phyloP scores from a whole-genome alignment of 1,140 invertebrate species.

The Zophobas atratus region DNA sequence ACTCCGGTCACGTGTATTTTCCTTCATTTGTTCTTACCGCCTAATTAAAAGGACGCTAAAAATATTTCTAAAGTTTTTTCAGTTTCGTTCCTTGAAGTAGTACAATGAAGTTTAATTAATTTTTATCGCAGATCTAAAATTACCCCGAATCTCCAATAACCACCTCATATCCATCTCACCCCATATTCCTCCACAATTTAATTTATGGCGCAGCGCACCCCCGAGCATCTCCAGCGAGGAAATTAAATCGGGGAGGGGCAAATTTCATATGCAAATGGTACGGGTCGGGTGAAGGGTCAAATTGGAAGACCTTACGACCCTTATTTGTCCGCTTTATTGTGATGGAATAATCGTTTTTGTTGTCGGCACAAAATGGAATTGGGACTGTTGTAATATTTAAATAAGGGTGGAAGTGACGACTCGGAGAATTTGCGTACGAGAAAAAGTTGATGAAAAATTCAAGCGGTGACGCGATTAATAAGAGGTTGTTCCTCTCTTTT shows the following conservation, averaged over 20 bases:
- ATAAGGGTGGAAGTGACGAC: neutral
- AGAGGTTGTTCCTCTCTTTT: neutral
- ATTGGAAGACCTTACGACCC: neutral
- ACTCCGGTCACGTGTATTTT: no score
- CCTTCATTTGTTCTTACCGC: no score
- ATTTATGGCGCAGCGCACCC: neutral
- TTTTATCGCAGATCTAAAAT: no score
- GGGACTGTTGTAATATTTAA: neutral
- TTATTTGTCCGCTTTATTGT: constrained; percentile 8
- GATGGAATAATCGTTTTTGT: constrained; percentile 14
- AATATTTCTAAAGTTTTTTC: no score
- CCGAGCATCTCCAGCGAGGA: neutral
- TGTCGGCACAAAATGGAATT: neutral
- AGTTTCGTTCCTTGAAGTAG: no score
- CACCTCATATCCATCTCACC: neutral
- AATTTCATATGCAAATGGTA: constrained; percentile 6
- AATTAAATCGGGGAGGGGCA: neutral
- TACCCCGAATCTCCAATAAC: neutral
- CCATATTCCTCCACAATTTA: neutral
- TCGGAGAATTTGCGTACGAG: neutral
- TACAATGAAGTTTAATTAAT: no score
- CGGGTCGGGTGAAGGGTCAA: neutral
- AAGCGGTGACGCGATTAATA: constrained; percentile 5
- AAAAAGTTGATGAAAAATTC: constrained; percentile 11
- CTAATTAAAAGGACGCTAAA: no score